Conservation (phyloP, 1,140 invertebrate genomes). For the Oryzaephilus surinamensis region DNA sequence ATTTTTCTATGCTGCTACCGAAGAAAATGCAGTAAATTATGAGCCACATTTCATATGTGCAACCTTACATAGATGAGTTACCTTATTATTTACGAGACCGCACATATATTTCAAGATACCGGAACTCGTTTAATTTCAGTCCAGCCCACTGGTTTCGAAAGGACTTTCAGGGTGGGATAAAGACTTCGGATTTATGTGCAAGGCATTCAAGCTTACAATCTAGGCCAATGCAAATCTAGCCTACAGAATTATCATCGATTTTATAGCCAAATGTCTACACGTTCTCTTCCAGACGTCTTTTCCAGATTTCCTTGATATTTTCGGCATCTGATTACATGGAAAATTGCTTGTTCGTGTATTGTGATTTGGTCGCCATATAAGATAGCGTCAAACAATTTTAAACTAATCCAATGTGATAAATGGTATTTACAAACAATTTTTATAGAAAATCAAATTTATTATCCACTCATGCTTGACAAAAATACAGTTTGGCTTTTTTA, state of each 20-base stretch:
- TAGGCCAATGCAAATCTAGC: constrained; percentile 8
- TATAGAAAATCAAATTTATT: too few relatives aligned
- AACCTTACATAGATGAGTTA: constrained; percentile 19
- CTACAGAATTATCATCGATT: constrained; percentile 1
- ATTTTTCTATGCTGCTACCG: not conserved
- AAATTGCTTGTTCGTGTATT: too few relatives aligned
- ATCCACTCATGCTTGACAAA: too few relatives aligned
- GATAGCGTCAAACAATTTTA: too few relatives aligned
- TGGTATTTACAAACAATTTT: too few relatives aligned
- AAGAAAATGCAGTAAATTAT: constrained; percentile 8
- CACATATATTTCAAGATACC: constrained; percentile 15
- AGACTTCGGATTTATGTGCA: constrained; percentile 14
- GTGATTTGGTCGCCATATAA: too few relatives aligned
- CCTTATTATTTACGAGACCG: constrained; percentile 18
- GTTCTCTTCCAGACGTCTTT: constrained; percentile 4
- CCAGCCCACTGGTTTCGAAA: constrained; percentile 16
- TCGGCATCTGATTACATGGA: too few relatives aligned
- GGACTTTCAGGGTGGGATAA: constrained; percentile 10
- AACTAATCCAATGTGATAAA: too few relatives aligned
- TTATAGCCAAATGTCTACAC: constrained; percentile 2
- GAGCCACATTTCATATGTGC: constrained; percentile 17
- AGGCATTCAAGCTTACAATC: constrained; percentile 10
- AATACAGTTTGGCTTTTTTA: too few relatives aligned
- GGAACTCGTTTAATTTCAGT: constrained; percentile 18
- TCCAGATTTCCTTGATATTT: too few relatives aligned